These are phyloP conservation scores for Lamprologus tigripictilis DNA, from an alignment of 2,113 vertebrate species.

Conservation along the genomic window DNA sequence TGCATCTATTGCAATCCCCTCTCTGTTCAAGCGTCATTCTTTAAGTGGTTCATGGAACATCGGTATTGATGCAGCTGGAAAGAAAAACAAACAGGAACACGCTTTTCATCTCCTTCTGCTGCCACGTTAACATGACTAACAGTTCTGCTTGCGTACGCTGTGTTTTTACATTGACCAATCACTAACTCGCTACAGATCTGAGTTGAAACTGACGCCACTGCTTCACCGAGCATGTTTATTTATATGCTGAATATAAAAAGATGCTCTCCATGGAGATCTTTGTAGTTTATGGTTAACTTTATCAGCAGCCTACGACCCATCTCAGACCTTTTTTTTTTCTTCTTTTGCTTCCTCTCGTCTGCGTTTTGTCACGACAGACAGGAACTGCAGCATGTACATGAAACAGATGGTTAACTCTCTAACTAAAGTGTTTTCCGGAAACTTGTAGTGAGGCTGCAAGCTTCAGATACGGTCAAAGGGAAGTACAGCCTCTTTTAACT, in stretches of 20 bases:
- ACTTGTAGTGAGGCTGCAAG: not conserved
- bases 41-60: not conserved
- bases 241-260: not conserved
- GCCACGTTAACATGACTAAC: not conserved
- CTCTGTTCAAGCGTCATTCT: not conserved
- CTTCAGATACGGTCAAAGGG: not conserved
- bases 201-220: not conserved
- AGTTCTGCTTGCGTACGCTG: not conserved
- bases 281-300: not conserved
- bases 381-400: constrained; percentile 49
- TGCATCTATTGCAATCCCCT: not conserved
- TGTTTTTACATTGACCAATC: not conserved
- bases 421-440: constrained; percentile 10
- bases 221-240: not conserved
- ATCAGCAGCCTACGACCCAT: not conserved
- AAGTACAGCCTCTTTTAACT: not conserved
- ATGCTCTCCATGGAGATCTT: not conserved
- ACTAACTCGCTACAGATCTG: not conserved
- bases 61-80: not conserved
- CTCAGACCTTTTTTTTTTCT: not conserved
- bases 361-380: constrained; percentile 6
- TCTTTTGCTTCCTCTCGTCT: constrained; percentile 27
- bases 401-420: not conserved
- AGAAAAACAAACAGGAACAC: not conserved
- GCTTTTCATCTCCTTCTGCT: constrained; percentile 16